A percentile compares a stretch with the other conserved stretches of the same genome.
Evolutionary conservation across 2,888 invertebrate genomes (phyloP).

Genomic region (Yponomeuta cagnagella): DNA sequence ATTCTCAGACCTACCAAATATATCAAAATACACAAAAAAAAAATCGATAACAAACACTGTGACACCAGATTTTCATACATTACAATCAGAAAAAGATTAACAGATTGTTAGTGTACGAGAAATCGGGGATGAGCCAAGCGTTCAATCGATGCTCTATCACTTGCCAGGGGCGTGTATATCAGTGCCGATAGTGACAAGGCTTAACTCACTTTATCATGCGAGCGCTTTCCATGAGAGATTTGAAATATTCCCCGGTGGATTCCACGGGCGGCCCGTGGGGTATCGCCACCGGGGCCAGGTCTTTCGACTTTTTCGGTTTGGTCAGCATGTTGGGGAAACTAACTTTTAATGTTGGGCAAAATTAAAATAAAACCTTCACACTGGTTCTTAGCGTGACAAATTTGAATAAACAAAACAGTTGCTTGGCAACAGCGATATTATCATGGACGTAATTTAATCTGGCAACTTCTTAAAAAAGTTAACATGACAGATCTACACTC

Average conservation of each 20-base stretch:
- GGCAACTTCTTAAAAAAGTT: background rate
- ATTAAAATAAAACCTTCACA: slow-evolving; percentile 17
- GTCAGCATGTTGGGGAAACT: background rate
- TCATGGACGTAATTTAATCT: background rate
- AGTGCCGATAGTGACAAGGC: too few relatives aligned
- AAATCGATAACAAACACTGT: too few relatives aligned
- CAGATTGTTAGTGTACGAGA: too few relatives aligned
- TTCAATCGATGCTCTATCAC: too few relatives aligned
- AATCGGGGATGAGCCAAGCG: too few relatives aligned
- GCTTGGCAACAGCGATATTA: background rate
- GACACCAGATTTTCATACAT: too few relatives aligned
- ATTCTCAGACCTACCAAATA: too few relatives aligned
- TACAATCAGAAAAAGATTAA: too few relatives aligned
- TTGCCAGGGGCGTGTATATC: too few relatives aligned
- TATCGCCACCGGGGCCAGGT: slow-evolving; percentile 65
- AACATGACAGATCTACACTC: background rate
- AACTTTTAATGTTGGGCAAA: background rate
- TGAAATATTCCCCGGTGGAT: slow-evolving; percentile 68
- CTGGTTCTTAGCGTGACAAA: background rate
- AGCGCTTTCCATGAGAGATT: slow-evolving; percentile 68
- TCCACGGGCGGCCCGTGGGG: slow-evolving; percentile 70
- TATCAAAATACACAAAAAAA: too few relatives aligned
- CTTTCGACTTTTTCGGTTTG: slow-evolving; percentile 34
- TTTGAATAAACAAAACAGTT: slow-evolving; percentile 3
- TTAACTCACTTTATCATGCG: slow-evolving; percentile 66